phyloP scores from a whole-genome alignment of 1,140 invertebrate species.

The Subanguina moxae region DNA sequence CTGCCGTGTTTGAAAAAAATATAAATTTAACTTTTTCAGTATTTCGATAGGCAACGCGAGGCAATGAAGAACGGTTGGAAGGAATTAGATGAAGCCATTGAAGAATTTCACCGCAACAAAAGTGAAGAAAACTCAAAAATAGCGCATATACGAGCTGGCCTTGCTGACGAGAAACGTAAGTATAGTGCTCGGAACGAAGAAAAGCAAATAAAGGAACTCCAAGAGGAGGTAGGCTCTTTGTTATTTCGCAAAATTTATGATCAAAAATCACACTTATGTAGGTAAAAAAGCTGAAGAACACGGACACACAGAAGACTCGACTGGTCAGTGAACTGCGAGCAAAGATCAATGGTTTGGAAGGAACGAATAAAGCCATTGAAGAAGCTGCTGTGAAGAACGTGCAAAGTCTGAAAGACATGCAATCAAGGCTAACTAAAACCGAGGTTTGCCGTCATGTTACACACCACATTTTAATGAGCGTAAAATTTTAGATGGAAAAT shows the following conservation, averaged over 20 bases:
- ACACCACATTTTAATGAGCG: too few species aligned
- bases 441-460: not conserved
- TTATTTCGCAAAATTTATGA: too few species aligned
- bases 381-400: not conserved
- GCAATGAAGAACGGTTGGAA: not conserved
- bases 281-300: not conserved
- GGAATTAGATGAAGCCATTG: not conserved
- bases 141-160: not conserved
- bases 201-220: not conserved
- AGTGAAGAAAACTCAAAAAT: constrained; percentile 5
- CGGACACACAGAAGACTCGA: not conserved
- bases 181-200: not conserved
- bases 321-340: not conserved
- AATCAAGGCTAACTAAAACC: not conserved
- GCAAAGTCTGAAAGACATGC: not conserved
- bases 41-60: not conserved
- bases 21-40: too few species aligned
- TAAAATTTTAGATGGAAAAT: too few species aligned
- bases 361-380: not conserved
- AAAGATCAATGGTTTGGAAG: constrained; percentile 4
- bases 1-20: too few species aligned
- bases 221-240: too few species aligned
- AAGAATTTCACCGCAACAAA: constrained; percentile 6
- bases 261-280: too few species aligned
- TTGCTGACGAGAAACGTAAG: not conserved